Base-by-base conservation (phyloP, 2,888 invertebrate genomes). In the Xestoiulus laeticollis region DNA sequence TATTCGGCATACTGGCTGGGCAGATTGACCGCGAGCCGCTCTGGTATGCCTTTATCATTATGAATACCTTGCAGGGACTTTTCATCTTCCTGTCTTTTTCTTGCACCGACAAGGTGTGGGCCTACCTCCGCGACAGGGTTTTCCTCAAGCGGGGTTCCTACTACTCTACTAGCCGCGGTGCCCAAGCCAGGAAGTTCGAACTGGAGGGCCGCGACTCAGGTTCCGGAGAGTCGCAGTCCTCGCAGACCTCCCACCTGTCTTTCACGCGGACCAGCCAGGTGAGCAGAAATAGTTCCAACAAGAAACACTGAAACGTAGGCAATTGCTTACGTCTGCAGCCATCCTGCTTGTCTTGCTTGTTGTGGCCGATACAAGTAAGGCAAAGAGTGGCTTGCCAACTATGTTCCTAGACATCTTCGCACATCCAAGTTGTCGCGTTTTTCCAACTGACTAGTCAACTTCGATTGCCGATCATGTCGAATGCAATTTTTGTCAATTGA, bases 61-160 rank as follows among this genome's bases (percentile, higher is more conserved):
- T 93, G 87, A 93, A 93, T 90, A 92, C 93, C 8, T 91, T 93
- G 8, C 93, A 93, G 90, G 93, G 93, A 3, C 90, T 93, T 43
- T 93, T 93, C 90, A 93, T 93, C 87, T 93, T 93, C 90, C 89
- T 92, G 12, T 92, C 92, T 0, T 93, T 93, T 90, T 92, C 93
- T 1, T 93, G 93, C 90, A 93, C 92, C 14, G 91, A 92, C 32
- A 92, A 92, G 90, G 92, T 92, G 30, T 90, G 91, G 32, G 48
- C 26, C 32, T 78, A 85, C 12, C 22, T 87, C 1, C n/a, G 87
- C 14, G 38, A 38, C 14, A 78, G 32, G 38, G 83, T 33, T 10
- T 30, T 38, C 19, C 32, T 22, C 85, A 48, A 48, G 26, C 8
- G 32, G 48, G 22, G 22, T 14, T 32, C 83, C 32, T 85, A 85